Evolutionary conservation across 2,113 vertebrate genomes (phyloP).

Genomic region (Ictidomys tridecemlineatus): DNA sequence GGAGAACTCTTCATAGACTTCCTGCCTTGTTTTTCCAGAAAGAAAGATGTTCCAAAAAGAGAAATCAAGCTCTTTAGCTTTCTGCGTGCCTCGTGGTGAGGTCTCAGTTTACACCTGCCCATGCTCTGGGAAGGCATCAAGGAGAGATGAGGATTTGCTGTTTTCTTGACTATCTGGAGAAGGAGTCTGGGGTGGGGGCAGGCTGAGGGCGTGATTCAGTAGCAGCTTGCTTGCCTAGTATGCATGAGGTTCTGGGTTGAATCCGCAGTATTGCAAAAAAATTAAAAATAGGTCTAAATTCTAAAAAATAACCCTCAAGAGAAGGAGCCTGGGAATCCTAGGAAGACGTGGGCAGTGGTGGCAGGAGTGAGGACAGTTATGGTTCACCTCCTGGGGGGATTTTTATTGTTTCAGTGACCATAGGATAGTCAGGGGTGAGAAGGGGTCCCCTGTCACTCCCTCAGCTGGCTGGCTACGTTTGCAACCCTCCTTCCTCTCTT

Average conservation of each 20-base stretch:
- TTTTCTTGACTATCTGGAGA: not conserved
- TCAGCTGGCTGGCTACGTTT: not conserved
- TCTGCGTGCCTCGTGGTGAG: not conserved
- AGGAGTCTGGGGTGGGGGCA: not conserved
- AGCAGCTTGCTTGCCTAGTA: too few relatives aligned
- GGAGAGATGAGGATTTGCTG: not conserved
- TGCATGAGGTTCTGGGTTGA: too few relatives aligned
- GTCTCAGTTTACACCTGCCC: rapidly evolving
- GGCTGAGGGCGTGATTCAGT: too few relatives aligned
- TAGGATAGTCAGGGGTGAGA: not conserved
- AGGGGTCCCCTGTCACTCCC: not conserved
- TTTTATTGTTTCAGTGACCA: not conserved
- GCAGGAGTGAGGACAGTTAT: rapidly evolving
- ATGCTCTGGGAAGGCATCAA: not conserved
- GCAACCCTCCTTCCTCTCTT: rapidly evolving
- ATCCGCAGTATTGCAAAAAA: too few relatives aligned
- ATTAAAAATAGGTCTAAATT: too few relatives aligned
- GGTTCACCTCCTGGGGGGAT: rapidly evolving
- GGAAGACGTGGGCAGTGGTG: not conserved
- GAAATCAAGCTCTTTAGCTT: not conserved
- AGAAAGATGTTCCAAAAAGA: not conserved
- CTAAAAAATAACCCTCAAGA: not conserved
- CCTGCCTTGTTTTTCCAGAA: not conserved
- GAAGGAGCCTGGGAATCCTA: not conserved
- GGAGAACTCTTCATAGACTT: not conserved